Evolutionary conservation across 2,797 vertebrate genomes (phyloP).

Genomic region (Psittacula derbiana): DNA sequence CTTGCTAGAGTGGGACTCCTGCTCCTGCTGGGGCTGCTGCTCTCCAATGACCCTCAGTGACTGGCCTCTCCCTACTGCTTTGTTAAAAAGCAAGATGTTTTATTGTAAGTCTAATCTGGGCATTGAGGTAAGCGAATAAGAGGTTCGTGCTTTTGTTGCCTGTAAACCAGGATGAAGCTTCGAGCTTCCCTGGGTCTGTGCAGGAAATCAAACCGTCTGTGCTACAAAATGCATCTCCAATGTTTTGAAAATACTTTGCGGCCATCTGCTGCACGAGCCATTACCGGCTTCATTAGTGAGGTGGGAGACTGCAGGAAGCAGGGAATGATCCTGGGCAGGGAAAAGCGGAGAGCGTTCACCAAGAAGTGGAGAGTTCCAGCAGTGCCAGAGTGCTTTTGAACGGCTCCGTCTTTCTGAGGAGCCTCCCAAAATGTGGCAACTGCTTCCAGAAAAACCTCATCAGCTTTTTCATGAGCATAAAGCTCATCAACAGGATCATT

Average conservation of each 20-base stretch:
- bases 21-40: neutral
- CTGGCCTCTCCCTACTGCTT: neutral
- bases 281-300: neutral
- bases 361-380: neutral
- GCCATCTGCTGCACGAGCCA: neutral
- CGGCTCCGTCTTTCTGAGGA: neutral
- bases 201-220: neutral
- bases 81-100: neutral
- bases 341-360: neutral
- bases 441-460: neutral
- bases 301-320: constrained; percentile 1
- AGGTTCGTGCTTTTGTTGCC: neutral
- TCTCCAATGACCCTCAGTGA: neutral
- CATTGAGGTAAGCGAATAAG: neutral
- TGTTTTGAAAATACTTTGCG: constrained; percentile 26
- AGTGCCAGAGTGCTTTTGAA: neutral
- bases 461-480: neutral
- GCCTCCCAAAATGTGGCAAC: neutral
- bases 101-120: neutral
- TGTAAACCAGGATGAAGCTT: neutral
- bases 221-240: neutral
- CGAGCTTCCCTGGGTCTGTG: neutral
- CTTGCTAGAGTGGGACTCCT: neutral
- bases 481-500: neutral
- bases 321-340: neutral